Conservation (phyloP, 2,888 invertebrate genomes). For the Troilus luridus region DNA sequence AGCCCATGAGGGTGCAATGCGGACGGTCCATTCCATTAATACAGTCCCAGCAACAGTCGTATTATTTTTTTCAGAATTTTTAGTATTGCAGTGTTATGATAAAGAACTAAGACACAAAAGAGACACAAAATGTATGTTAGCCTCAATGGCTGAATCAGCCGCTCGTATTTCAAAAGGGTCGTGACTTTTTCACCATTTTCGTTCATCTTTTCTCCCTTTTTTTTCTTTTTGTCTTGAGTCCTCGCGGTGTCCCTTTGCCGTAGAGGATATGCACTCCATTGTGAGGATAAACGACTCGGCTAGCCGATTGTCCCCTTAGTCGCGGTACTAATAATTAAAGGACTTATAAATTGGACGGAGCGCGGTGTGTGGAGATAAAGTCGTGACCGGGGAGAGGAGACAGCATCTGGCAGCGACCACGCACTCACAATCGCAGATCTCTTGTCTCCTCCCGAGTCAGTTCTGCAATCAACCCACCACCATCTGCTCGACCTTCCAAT, state of each 20-base stretch:
- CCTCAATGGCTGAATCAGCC: conserved; percentile 26
- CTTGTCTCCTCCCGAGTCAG: neutral
- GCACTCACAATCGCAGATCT: conserved; percentile 28
- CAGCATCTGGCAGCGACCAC: neutral
- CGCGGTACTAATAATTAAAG: conserved; percentile 43
- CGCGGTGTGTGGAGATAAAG: conserved; percentile 10
- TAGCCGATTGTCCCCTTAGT: conserved; percentile 46
- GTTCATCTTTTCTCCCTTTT: neutral
- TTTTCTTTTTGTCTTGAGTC: conserved; percentile 1
- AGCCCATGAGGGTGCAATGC: neutral
- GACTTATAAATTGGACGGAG: neutral
- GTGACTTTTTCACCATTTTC: conserved; percentile 44
- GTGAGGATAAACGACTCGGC: conserved; percentile 4
- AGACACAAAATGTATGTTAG: too few relatives aligned
- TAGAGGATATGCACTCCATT: neutral
- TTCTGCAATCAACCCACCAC: neutral
- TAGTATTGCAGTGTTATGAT: too few relatives aligned
- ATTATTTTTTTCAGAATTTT: neutral
- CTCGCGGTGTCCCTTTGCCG: conserved; percentile 21
- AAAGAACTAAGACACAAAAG: too few relatives aligned
- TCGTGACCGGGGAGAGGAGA: neutral
- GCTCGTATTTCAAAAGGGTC: conserved; percentile 23
- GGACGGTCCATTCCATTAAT: neutral
- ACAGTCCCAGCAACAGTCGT: neutral
- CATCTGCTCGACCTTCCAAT: neutral